Percentiles rank a stretch among this genome's conserved stretches.
phyloP scores from a whole-genome alignment of 2,888 invertebrate species.

The Spilosoma lubricipeda region DNA sequence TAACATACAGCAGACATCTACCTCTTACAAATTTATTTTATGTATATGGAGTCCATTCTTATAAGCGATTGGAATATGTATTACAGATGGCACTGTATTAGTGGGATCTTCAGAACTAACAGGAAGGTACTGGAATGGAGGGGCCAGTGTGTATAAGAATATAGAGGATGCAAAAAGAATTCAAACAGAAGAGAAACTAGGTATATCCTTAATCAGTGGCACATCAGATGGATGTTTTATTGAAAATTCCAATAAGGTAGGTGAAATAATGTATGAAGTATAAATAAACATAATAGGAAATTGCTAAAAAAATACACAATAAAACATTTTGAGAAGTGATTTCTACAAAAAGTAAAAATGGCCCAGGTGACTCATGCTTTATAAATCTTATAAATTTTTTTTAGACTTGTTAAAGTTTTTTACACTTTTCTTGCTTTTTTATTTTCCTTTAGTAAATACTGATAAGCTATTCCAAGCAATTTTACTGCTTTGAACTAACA shows the following conservation, averaged over 20 bases:
- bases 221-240: conserved; percentile 80
- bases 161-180: conserved; percentile 58
- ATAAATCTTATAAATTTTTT: too few species aligned
- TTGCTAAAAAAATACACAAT: not conserved
- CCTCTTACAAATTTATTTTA: not conserved
- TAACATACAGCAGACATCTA: too few species aligned
- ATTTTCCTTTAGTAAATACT: not conserved
- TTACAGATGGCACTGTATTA: conserved; percentile 76
- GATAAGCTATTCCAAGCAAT: not conserved
- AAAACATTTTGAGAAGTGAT: not conserved
- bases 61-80: not conserved
- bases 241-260: conserved; percentile 70
- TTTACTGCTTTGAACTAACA: too few species aligned
- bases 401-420: too few species aligned
- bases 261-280: not conserved
- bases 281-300: not conserved
- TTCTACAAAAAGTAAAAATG: too few species aligned
- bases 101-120: conserved; percentile 81
- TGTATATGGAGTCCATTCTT: not conserved
- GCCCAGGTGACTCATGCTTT: too few species aligned
- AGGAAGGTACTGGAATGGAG: conserved; percentile 82
- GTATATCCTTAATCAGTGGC: conserved; percentile 69
- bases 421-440: too few species aligned
- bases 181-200: conserved; percentile 58
- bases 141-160: conserved; percentile 67